Base-by-base conservation (phyloP, 1,140 invertebrate species). In the Cotesia typhae region DNA sequence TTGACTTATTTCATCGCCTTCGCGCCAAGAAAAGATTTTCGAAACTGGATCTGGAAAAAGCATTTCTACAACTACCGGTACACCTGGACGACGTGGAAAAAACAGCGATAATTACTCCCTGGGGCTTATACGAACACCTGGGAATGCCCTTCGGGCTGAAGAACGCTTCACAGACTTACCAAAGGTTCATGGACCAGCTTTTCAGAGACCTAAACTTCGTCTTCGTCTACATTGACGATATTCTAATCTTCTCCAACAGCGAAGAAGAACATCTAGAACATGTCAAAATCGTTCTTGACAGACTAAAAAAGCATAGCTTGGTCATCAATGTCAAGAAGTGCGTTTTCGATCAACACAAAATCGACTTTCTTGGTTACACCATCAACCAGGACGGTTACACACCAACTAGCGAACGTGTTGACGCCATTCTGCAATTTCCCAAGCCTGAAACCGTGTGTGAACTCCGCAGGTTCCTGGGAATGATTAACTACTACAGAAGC, bases 41-140 rank as follows among this genome's bases (percentile, higher is more conserved):
- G 1, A 74, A 78, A 0, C 61, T 89, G 1, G 87, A 89, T 77
- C 52, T 86, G 2, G 63, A 65, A 0, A 77, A 74, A 14, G 87
- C 86, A 1, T 89, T 85, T 73, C 83, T 81, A 75, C 86, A 89
- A 70, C 74, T 89, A 5, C 69, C 73, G 10, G 65, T 88, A 3
- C 74, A 77, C 10, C 36, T 70, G 20, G 66, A 75, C 0, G 77
- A 80, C 70, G 77, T 67, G 14, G 17, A 37, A 76, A 87, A 86
- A 68, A 86, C 86, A 3, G 83, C 80, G 0, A 81, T 84, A 38
- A 75, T 77, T 1, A 82, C 81, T 0, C 76, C 72, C 9, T 67
- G 17, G 28, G 65, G 73, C 2, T 36, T 60, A 47, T 74, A 73
- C 74, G 35, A 82, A 70, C 83, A 77, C 70, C 9, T 73, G 0